A percentile compares a stretch with the other conserved stretches of the same genome.
These are phyloP conservation scores for Slavum lentiscoides DNA, from an alignment of 2,888 invertebrate species.

Conservation along the genomic window DNA sequence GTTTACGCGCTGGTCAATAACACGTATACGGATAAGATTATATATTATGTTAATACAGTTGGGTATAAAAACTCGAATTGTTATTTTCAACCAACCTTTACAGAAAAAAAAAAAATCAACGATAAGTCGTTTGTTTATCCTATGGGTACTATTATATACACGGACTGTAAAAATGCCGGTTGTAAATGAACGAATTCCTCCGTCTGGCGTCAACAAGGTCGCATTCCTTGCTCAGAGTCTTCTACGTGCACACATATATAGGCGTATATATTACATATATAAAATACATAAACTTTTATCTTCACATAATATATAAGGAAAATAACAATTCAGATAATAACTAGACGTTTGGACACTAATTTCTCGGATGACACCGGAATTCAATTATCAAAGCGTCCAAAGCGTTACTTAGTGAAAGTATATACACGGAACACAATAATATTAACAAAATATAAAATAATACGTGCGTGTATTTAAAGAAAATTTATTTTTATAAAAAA, in stretches of 20 bases:
- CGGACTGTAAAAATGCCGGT: conserved; percentile 35
- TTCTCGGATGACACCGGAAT: conserved; percentile 23
- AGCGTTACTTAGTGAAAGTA: conserved; percentile 2
- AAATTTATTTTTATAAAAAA: background rate
- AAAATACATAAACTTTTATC: conserved; percentile 15
- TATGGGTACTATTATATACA: background rate
- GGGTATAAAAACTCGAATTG: no score
- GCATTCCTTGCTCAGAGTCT: conserved; percentile 44
- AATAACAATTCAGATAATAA: conserved; percentile 37
- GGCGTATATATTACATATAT: background rate
- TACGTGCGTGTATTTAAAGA: no score
- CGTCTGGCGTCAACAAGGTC: conserved; percentile 49
- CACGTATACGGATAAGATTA: background rate
- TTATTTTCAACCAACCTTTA: conserved; percentile 1
- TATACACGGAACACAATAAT: background rate
- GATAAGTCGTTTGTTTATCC: conserved; percentile 1
- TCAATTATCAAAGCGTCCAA: conserved; percentile 17
- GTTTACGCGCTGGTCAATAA: background rate
- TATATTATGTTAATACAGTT: background rate
- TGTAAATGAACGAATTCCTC: conserved; percentile 30
- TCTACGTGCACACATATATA: background rate
- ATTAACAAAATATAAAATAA: background rate
- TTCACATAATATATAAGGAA: conserved; percentile 2
- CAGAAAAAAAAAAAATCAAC: background rate
- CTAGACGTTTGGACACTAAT: conserved; percentile 23